A percentile compares a stretch with the other conserved stretches of the same genome.
phyloP scores from a whole-genome alignment of 2,797 vertebrate species.

The Cebuella pygmaea region DNA sequence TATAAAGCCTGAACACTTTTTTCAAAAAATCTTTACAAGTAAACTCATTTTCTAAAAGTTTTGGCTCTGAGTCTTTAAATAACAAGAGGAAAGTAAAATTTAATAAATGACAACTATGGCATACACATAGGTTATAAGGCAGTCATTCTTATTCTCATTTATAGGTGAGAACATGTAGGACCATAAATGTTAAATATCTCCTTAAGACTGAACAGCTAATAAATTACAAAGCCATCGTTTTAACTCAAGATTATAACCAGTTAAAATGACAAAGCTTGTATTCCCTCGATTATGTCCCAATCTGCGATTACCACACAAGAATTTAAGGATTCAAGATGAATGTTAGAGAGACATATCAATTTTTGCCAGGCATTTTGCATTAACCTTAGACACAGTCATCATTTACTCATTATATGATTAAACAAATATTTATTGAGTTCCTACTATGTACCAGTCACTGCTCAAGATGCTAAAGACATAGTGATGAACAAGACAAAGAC shows the following conservation, averaged over 20 bases:
- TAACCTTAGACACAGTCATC: conserved; percentile 47
- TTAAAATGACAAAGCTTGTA: conserved; percentile 48
- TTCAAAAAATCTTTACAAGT: background rate
- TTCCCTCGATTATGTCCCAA: conserved; percentile 27
- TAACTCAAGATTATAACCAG: conserved; percentile 39
- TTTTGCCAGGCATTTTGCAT: conserved; percentile 52
- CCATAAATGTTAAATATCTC: conserved; percentile 16
- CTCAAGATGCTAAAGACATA: conserved; percentile 17
- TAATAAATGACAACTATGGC: background rate
- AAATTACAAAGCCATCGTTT: conserved; percentile 35
- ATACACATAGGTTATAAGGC: background rate
- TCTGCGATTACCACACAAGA: background rate
- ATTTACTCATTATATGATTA: conserved; percentile 53
- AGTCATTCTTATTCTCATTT: conserved; percentile 41
- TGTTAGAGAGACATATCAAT: conserved; percentile 48
- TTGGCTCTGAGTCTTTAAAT: conserved; percentile 7
- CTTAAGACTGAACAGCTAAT: conserved; percentile 31
- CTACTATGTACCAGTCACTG: background rate
- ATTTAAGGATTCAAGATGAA: conserved; percentile 52
- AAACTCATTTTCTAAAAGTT: conserved; percentile 8
- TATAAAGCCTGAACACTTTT: background rate
- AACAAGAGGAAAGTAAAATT: background rate
- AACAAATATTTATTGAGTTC: conserved; percentile 41
- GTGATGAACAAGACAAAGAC: background rate
- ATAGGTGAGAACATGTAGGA: conserved; percentile 3